These are phyloP conservation scores for Caenorhabditis wallacei DNA, from an alignment of 2,888 invertebrate species.

Conservation along the genomic window DNA sequence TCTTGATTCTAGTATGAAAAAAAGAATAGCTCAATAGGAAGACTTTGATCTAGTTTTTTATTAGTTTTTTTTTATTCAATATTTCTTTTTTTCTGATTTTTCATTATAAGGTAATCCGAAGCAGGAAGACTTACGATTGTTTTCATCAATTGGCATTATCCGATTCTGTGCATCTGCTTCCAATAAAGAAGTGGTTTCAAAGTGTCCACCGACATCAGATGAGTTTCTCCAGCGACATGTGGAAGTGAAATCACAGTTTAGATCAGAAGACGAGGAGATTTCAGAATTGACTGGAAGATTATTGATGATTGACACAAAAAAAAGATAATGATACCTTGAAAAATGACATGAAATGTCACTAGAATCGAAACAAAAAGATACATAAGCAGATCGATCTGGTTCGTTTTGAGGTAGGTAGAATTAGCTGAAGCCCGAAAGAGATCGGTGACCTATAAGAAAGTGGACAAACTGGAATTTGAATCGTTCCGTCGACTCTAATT, in stretches of 20 bases:
- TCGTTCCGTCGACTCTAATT: slow-evolving; percentile 35
- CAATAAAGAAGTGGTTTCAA: slow-evolving; percentile 35
- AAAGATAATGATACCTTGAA: neutral
- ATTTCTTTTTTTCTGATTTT: neutral
- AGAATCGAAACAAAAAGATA: neutral
- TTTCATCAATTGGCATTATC: slow-evolving; percentile 53
- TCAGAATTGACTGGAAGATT: slow-evolving; percentile 63
- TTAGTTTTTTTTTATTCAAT: slow-evolving; percentile 12
- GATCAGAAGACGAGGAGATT: slow-evolving; percentile 75
- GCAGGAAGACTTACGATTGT: slow-evolving; percentile 47
- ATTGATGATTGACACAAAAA: neutral
- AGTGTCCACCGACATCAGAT: slow-evolving; percentile 66
- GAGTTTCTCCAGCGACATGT: slow-evolving; percentile 80
- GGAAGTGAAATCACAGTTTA: slow-evolving; percentile 79
- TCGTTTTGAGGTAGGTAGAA: slow-evolving; percentile 22
- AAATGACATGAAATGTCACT: neutral
- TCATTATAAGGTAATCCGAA: slow-evolving; percentile 14
- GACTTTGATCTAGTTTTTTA: slow-evolving; percentile 33
- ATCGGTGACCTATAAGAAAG: slow-evolving; percentile 61
- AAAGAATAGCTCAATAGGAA: slow-evolving; percentile 28
- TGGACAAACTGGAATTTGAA: slow-evolving; percentile 52
- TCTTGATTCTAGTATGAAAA: slow-evolving; percentile 38
- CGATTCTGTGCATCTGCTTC: slow-evolving; percentile 54
- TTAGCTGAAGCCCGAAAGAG: slow-evolving; percentile 9
- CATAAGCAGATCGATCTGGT: slow-evolving; percentile 17